Base-by-base conservation (phyloP, 2,113 vertebrate genomes). In the Tyto alba region DNA sequence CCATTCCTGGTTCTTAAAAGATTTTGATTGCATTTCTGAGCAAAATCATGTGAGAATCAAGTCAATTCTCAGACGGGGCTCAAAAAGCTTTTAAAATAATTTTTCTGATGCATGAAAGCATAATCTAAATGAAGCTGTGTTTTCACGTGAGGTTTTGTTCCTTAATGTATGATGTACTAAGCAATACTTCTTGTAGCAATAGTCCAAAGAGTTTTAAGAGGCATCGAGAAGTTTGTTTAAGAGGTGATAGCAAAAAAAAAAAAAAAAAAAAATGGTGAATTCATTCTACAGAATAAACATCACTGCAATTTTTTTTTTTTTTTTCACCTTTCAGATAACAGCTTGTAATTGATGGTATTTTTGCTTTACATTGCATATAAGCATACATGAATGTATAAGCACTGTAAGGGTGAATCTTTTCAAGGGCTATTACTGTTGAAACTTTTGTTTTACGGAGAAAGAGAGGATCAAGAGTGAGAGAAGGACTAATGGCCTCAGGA, bases 21-120 rank as follows among this genome's bases (percentile, higher is more conserved):
- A 74, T 74, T 95, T 93, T 94, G 67, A 94, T 88, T 86, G 38
- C 64, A 77, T 60, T 90, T 90, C 59, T 64, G 60, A 93, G 38
- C 40, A 90, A 96, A 90, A 75, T 67, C 13, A 59, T 59, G 15
- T 75, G 60, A 38, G 88, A 96, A 90, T 93, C 88, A 84, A 95
- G 47, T 55, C 8, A 82, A 86, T 85, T 88, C 85, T 91, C 95
- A 90, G 21, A 81, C 86, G 83, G 6, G 12, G 9, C 22, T 88
- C 68, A 71, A 77, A 87, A 94, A 74, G 72, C 75, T 93, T 94
- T 90, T 86, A 83, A 95, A 88, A 88, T 86, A 43, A 23, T 88
- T 93, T 89, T 86, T 88, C 16, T 84, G 79, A 72, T 93, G 38
- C 34, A 68, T 68, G 68, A 94, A 96, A 93, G 20, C 27, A 73